phyloP scores from a whole-genome alignment of 2,888 invertebrate species.

The Tetranychus truncatus region DNA sequence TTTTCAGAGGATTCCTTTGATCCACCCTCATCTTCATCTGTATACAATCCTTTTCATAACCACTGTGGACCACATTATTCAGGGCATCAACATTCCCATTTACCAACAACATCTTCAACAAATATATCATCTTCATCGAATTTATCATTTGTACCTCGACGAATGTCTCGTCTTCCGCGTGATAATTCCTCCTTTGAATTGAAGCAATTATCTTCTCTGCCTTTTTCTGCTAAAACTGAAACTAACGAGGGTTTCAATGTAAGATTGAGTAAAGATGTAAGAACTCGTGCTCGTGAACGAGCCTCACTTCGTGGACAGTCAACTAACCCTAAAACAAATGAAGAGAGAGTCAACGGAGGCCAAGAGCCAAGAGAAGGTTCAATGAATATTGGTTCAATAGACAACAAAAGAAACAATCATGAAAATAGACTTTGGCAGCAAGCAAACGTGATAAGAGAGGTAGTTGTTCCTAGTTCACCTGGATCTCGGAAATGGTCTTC shows the following conservation, averaged over 20 bases:
- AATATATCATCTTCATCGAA: background rate
- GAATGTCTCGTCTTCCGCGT: background rate
- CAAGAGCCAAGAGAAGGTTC: background rate
- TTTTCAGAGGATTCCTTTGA: constrained; percentile 23
- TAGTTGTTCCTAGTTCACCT: constrained; percentile 19
- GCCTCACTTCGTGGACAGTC: background rate
- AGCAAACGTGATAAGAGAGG: constrained; percentile 20
- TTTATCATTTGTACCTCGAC: background rate
- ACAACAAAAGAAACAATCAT: background rate
- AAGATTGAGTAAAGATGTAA: constrained; percentile 4
- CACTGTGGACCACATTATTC: background rate
- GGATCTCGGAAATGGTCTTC: constrained; percentile 22
- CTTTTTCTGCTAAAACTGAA: background rate
- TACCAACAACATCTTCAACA: constrained; percentile 1
- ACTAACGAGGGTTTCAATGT: background rate
- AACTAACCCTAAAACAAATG: background rate
- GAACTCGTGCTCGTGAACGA: constrained; percentile 8
- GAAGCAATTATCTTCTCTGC: background rate
- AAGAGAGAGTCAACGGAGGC: background rate
- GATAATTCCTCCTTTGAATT: background rate
- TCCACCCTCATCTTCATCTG: background rate
- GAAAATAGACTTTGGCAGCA: constrained; percentile 18
- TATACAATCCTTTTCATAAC: background rate
- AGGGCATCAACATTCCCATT: background rate
- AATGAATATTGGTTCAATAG: background rate